Percentiles rank a stretch among this genome's conserved stretches.
Evolutionary conservation across 2,797 vertebrate genomes (phyloP).

Genomic region (Mallotus villosus): DNA sequence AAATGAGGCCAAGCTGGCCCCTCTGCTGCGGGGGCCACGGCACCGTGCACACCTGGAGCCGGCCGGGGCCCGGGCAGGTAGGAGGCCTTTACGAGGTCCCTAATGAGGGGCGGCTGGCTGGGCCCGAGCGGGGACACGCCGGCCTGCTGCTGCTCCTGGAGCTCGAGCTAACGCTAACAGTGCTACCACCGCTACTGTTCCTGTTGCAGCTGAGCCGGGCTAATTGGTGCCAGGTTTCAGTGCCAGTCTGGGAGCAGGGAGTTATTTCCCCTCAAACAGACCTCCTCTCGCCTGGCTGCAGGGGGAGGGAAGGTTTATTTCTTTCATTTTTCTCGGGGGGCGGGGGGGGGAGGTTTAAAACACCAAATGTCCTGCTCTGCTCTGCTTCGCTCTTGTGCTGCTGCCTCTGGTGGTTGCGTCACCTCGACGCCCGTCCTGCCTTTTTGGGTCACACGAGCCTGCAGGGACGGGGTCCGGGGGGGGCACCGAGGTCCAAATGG

Average conservation of each 20-base stretch:
- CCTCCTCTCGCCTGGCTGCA: neutral
- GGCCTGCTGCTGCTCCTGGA: neutral
- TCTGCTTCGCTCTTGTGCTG: conserved; percentile 36
- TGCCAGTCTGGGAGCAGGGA: conserved; percentile 23
- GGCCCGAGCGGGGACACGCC: conserved; percentile 22
- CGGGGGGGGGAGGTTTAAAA: too few species aligned
- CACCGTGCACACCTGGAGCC: conserved; percentile 76
- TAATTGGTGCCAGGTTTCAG: conserved; percentile 66
- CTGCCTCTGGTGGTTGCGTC: conserved; percentile 63
- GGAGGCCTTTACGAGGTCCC: conserved; percentile 69
- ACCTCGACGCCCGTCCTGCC: conserved; percentile 62
- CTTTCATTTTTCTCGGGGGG: too few species aligned
- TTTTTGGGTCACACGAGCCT: conserved; percentile 67
- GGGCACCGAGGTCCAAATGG: conserved; percentile 63
- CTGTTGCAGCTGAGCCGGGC: conserved; percentile 61
- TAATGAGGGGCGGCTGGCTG: conserved; percentile 75
- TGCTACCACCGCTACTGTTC: conserved; percentile 32
- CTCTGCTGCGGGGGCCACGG: conserved; percentile 65
- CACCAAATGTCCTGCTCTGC: conserved; percentile 60
- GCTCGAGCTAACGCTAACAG: too few species aligned
- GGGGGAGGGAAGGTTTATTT: too few species aligned
- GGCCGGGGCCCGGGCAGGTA: conserved; percentile 67
- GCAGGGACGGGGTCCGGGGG: neutral
- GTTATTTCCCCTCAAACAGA: neutral
- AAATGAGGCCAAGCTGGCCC: conserved; percentile 63